A percentile compares a stretch with the other conserved stretches of the same genome.
phyloP scores from a whole-genome alignment of 2,797 vertebrate genomes.

The Macrochelys suwanniensis region DNA sequence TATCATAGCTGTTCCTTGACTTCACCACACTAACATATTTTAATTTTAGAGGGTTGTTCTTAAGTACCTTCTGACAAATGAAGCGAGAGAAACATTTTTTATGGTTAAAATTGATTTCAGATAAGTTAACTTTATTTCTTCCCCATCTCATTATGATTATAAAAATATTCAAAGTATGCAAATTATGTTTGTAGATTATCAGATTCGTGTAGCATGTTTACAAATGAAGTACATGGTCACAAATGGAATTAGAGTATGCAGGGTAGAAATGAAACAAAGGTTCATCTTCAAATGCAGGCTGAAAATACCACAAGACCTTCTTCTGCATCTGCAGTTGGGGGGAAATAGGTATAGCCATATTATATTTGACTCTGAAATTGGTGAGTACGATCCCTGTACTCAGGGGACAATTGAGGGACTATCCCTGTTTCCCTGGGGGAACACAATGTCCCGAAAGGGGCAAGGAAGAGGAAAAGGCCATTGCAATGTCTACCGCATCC shows the following conservation, averaged over 20 bases:
- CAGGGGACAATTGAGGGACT: not conserved
- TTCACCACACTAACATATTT: not conserved
- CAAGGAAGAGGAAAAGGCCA: not conserved
- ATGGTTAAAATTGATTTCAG: not conserved
- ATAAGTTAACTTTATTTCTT: not conserved
- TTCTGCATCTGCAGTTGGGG: not conserved
- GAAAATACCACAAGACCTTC: not conserved
- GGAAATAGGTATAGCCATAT: too few species aligned
- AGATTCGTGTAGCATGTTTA: too few species aligned
- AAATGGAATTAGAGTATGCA: not conserved
- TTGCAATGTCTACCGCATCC: fast-evolving
- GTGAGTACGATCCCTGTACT: not conserved
- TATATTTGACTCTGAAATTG: too few species aligned
- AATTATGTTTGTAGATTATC: not conserved
- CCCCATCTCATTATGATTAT: not conserved
- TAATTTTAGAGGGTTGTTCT: not conserved
- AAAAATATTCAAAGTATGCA: too few species aligned
- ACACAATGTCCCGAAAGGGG: not conserved
- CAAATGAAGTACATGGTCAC: too few species aligned
- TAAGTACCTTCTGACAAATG: not conserved
- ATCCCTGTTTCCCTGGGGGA: too few species aligned
- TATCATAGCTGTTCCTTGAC: not conserved
- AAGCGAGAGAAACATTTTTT: not conserved
- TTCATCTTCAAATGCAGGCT: not conserved
- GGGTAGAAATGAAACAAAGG: not conserved